Conservation (phyloP, 92 coral and sea anemone species). For the Isaurus tuberculatus region DNA sequence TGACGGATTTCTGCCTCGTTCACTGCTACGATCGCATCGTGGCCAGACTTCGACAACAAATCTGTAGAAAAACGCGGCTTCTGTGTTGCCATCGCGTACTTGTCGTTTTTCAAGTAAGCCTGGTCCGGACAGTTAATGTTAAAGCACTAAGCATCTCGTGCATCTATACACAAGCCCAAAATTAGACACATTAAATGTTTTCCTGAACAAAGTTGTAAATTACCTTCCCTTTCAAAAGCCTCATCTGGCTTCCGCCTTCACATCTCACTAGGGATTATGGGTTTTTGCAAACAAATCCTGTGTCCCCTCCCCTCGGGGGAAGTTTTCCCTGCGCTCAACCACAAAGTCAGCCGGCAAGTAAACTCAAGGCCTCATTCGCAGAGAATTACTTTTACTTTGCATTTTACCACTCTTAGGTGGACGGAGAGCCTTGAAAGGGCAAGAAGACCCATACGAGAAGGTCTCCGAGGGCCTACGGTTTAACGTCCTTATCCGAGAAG, state of each 20-base stretch:
- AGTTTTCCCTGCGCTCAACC: neutral
- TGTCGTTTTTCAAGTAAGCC: neutral
- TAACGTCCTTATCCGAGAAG: too few relatives aligned
- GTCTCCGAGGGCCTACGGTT: too few relatives aligned
- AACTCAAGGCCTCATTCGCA: too few relatives aligned
- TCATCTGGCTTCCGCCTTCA: constrained; percentile 22
- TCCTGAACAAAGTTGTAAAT: neutral
- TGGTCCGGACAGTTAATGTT: neutral
- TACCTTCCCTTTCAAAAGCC: neutral
- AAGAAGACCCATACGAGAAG: too few relatives aligned
- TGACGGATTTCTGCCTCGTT: constrained; percentile 87
- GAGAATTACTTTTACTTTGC: too few relatives aligned
- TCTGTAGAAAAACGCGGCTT: constrained; percentile 72
- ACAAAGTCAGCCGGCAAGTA: neutral
- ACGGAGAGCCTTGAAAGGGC: too few relatives aligned
- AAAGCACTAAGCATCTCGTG: constrained; percentile 1
- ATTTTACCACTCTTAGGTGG: too few relatives aligned
- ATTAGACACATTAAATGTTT: neutral
- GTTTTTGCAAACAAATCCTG: neutral
- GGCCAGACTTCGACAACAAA: constrained; percentile 77
- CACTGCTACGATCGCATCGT: constrained; percentile 81
- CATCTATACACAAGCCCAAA: neutral
- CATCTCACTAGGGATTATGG: constrained; percentile 41
- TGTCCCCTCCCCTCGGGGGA: neutral
- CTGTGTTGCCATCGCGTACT: constrained; percentile 14